Conservation (phyloP, 2,797 vertebrate species). For the Pseudochirops cupreus region DNA sequence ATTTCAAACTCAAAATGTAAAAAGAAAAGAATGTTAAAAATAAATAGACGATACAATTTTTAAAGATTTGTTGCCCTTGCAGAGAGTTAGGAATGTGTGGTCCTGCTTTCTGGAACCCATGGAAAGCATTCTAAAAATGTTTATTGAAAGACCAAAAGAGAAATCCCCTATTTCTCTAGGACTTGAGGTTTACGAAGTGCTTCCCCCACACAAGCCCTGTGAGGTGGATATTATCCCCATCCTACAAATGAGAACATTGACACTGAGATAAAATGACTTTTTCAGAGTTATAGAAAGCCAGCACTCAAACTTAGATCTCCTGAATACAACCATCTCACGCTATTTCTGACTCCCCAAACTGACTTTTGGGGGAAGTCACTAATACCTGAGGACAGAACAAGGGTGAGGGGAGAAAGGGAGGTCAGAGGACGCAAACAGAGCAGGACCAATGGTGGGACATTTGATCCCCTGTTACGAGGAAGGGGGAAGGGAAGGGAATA, state of each 20-base stretch:
- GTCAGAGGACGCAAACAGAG: not conserved
- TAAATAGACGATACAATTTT: not conserved
- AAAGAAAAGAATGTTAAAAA: not conserved
- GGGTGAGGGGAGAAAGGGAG: not conserved
- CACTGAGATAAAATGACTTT: not conserved
- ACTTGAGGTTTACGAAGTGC: not conserved
- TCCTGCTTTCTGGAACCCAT: not conserved
- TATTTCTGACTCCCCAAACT: not conserved
- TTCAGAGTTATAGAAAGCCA: not conserved
- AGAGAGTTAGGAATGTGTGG: not conserved
- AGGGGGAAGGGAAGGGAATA: not conserved
- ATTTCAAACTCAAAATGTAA: not conserved
- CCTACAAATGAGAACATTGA: not conserved
- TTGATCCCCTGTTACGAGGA: not conserved
- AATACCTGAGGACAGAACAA: not conserved
- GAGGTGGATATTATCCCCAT: not conserved
- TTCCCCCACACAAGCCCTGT: not conserved
- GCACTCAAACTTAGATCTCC: not conserved
- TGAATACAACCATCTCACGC: not conserved
- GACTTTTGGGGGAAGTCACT: not conserved
- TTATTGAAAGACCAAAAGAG: not conserved
- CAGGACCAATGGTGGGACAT: not conserved
- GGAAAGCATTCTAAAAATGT: not conserved
- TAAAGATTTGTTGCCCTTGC: not conserved
- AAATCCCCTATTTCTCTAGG: not conserved